A percentile compares a stretch with the other conserved stretches of the same genome.
phyloP scores from a whole-genome alignment of 37 sponge, comb jelly and placozoan genomes.

The Aphrocallistes beatrix region DNA sequence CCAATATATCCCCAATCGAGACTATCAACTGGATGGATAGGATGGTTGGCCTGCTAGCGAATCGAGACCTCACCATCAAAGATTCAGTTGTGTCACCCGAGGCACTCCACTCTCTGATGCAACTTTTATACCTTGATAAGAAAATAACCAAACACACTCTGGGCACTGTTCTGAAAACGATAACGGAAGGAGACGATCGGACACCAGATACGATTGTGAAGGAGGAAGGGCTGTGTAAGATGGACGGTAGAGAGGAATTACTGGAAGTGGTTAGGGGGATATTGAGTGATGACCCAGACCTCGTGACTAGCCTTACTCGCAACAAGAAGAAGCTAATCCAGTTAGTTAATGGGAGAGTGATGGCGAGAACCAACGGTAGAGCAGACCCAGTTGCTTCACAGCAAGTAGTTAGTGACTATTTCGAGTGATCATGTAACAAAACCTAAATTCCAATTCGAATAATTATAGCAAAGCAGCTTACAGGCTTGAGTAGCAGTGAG shows the following conservation, averaged over 20 bases:
- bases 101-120: neutral
- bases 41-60: neutral
- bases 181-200: neutral
- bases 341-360: neutral
- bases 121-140: neutral
- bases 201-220: neutral
- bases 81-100: neutral
- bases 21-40: neutral
- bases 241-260: neutral
- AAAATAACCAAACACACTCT: neutral
- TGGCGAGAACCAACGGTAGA: neutral
- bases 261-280: neutral
- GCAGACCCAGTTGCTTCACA: neutral
- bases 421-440: neutral
- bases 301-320: neutral
- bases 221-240: neutral
- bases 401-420: neutral
- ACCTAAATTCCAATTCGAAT: neutral
- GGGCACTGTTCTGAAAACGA: neutral
- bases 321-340: neutral
- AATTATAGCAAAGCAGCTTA: slow-evolving; percentile 19
- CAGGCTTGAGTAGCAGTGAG: slow-evolving; percentile 72
- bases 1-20: neutral
- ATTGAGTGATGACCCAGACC: neutral
- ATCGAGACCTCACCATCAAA: neutral